Evolutionary conservation across 1,140 invertebrate genomes (phyloP).

Genomic region (Macrosteles quadrilineatus): DNA sequence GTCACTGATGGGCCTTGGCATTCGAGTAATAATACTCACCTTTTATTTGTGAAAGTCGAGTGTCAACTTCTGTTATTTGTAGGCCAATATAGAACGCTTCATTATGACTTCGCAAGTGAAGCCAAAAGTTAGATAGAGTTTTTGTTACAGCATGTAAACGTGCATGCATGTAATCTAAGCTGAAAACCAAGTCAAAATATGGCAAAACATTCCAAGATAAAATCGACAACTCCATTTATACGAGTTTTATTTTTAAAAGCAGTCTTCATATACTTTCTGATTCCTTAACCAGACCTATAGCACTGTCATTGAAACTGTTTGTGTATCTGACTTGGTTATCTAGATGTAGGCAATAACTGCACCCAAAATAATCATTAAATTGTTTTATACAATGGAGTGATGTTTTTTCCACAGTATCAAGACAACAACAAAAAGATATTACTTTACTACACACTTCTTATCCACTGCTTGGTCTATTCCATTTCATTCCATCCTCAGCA

Average conservation of each 20-base stretch:
- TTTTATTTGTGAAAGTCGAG: neutral
- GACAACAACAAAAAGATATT: neutral
- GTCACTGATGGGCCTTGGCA: neutral
- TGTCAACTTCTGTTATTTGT: neutral
- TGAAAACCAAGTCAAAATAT: neutral
- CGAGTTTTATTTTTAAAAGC: neutral
- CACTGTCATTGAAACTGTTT: neutral
- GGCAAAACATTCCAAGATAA: neutral
- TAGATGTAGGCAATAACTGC: neutral
- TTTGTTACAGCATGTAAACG: neutral
- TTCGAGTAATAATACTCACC: neutral
- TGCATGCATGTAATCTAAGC: neutral
- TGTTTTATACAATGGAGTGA: neutral
- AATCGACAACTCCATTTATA: neutral
- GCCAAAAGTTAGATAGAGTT: neutral
- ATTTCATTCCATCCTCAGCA: neutral
- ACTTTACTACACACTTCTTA: neutral
- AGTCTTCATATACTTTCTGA: neutral
- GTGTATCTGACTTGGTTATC: neutral
- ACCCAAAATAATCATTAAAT: neutral
- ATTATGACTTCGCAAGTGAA: neutral
- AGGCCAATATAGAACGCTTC: neutral
- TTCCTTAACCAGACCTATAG: neutral
- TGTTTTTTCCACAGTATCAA: neutral
- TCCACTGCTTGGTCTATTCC: neutral